Percentiles rank a stretch among this genome's conserved stretches.
Conservation (phyloP, 2,113 vertebrate species). For the Lampris megalopsis region DNA sequence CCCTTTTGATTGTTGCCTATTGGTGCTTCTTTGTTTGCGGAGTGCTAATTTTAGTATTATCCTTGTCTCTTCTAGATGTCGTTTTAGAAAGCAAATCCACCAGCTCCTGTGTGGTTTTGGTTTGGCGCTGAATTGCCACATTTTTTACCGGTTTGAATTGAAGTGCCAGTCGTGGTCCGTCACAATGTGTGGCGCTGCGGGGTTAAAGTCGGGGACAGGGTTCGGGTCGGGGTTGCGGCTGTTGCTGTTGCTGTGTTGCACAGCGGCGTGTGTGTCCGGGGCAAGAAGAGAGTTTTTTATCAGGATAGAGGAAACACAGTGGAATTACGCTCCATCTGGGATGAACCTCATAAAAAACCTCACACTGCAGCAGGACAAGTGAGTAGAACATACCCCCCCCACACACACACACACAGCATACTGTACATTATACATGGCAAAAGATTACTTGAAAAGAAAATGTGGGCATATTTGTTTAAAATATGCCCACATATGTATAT, state of each 20-base stretch:
- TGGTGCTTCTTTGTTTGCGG: too few relatives aligned
- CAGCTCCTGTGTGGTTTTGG: too few relatives aligned
- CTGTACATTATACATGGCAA: too few relatives aligned
- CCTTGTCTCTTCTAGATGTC: too few relatives aligned
- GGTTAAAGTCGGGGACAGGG: neutral
- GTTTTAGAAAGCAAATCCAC: too few relatives aligned
- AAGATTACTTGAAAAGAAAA: too few relatives aligned
- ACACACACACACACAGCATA: neutral
- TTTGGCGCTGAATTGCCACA: neutral
- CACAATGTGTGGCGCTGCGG: conserved; percentile 24
- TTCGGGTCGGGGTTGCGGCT: neutral
- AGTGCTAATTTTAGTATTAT: too few relatives aligned
- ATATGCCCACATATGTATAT: too few relatives aligned
- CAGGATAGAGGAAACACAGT: conserved; percentile 77
- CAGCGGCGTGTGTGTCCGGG: conserved; percentile 52
- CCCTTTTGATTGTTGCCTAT: too few relatives aligned
- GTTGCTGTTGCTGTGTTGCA: conserved; percentile 62
- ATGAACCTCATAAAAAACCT: conserved; percentile 72
- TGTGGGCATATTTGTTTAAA: too few relatives aligned
- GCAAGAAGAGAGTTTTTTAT: conserved; percentile 79
- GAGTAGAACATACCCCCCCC: conserved; percentile 29
- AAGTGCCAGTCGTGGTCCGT: neutral
- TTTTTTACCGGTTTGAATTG: neutral
- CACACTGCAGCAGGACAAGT: conserved; percentile 68
- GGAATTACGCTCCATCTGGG: conserved; percentile 72